Conservation (phyloP, 2,888 invertebrate genomes). For the Diplazon laetatorius region DNA sequence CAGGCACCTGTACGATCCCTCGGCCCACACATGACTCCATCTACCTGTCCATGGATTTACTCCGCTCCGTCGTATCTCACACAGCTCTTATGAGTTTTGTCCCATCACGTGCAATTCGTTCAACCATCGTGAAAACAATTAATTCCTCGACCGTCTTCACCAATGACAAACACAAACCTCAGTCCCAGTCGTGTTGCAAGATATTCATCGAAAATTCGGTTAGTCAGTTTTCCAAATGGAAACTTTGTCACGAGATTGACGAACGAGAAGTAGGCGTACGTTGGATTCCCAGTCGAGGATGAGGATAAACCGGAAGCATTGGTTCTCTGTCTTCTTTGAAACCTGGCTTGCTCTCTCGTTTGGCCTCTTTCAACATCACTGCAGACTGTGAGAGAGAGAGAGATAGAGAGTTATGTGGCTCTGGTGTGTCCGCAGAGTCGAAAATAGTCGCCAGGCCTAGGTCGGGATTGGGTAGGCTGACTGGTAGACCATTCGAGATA, state of each 20-base stretch:
- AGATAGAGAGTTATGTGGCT: too few species aligned
- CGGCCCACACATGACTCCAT: constrained; percentile 7
- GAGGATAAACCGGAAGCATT: constrained; percentile 26
- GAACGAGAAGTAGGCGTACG: background rate
- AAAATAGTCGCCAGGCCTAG: constrained; percentile 41
- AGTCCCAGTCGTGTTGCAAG: too few species aligned
- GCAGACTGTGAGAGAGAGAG: too few species aligned
- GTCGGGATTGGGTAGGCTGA: constrained; percentile 19
- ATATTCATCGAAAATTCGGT: too few species aligned
- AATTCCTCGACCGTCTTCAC: too few species aligned
- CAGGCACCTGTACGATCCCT: constrained; percentile 47
- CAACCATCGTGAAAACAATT: constrained; percentile 27
- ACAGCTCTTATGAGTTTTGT: constrained; percentile 30
- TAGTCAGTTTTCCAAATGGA: background rate
- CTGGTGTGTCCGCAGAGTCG: constrained; percentile 37
- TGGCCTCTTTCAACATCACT: background rate
- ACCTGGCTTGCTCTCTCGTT: background rate
- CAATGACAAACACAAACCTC: too few species aligned
- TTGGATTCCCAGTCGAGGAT: constrained; percentile 15
- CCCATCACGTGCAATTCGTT: constrained; percentile 6
- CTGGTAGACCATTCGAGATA: constrained; percentile 2
- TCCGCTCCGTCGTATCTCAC: background rate
- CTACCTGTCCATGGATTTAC: constrained; percentile 39
- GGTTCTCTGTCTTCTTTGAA: constrained; percentile 2
- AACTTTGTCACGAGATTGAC: constrained; percentile 8